These are phyloP conservation scores for Drosophila parabipectinata DNA, from an alignment of 1,140 invertebrate species.

Conservation along the genomic window DNA sequence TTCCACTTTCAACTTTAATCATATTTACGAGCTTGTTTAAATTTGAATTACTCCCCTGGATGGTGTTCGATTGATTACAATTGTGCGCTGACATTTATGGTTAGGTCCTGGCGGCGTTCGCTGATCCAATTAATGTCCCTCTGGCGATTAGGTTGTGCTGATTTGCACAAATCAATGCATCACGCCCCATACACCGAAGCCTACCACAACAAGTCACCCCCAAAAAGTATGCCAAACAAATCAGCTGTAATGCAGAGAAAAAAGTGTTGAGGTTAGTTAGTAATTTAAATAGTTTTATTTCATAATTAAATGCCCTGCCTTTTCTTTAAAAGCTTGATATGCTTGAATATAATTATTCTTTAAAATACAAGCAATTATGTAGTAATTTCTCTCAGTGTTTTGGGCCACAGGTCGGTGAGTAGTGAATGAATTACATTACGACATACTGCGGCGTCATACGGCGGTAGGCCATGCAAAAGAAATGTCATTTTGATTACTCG, in stretches of 20 bases:
- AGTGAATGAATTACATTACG: slow-evolving; percentile 43
- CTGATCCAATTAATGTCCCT: slow-evolving; percentile 54
- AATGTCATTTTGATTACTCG: slow-evolving; percentile 59
- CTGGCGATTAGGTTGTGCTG: slow-evolving; percentile 43
- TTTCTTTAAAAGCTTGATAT: too few species aligned
- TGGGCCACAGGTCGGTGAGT: slow-evolving; percentile 16
- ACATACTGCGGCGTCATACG: slow-evolving; percentile 50
- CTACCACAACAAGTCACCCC: not conserved
- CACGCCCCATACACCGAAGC: slow-evolving; percentile 12
- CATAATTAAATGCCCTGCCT: too few species aligned
- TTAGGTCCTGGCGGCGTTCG: not conserved
- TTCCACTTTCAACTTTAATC: slow-evolving; percentile 10
- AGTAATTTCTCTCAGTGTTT: slow-evolving; percentile 5
- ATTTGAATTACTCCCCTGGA: slow-evolving; percentile 7
- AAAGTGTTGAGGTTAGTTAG: not conserved
- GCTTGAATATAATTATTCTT: too few species aligned
- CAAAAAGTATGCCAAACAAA: slow-evolving; percentile 1
- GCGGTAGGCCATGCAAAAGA: slow-evolving; percentile 28
- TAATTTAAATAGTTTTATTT: too few species aligned
- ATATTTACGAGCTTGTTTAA: slow-evolving; percentile 29
- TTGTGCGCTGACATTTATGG: slow-evolving; percentile 7
- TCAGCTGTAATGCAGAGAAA: not conserved
- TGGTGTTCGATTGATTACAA: slow-evolving; percentile 24
- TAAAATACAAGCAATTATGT: too few species aligned
- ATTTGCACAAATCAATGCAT: slow-evolving; percentile 63